Conservation (phyloP, 2,113 vertebrate genomes). For the Herpetotheres cachinnans region DNA sequence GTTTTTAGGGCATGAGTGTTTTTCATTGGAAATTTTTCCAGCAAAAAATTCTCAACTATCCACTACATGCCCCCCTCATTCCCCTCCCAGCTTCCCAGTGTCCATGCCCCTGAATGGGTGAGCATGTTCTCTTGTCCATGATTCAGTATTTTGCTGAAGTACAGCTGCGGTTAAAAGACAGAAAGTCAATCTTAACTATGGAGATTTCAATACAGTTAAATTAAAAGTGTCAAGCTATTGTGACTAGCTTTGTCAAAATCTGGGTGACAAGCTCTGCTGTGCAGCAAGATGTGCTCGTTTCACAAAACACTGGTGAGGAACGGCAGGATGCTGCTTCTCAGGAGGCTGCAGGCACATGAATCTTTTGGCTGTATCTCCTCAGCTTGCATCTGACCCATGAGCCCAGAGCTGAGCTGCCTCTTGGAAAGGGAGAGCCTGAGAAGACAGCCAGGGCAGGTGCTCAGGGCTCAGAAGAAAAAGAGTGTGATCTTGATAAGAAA, state of each 20-base stretch:
- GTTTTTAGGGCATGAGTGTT: neutral
- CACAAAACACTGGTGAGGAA: neutral
- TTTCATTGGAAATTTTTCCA: neutral
- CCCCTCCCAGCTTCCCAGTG: neutral
- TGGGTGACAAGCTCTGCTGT: neutral
- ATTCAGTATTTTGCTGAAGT: neutral
- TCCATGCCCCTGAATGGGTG: neutral
- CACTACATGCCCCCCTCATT: neutral
- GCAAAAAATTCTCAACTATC: neutral
- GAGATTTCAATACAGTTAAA: conserved; percentile 20
- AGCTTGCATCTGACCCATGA: neutral
- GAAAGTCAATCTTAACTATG: neutral
- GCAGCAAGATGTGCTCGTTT: neutral
- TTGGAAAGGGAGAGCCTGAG: neutral
- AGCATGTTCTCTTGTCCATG: neutral
- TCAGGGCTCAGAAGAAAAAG: neutral
- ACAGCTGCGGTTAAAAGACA: neutral
- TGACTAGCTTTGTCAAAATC: conserved; percentile 37
- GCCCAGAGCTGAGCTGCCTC: neutral
- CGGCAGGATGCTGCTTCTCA: neutral
- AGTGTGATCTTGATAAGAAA: neutral
- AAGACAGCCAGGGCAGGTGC: neutral
- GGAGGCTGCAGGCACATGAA: neutral
- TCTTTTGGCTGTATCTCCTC: neutral
- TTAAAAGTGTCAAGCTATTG: conserved; percentile 22